A percentile compares a stretch with the other conserved stretches of the same genome.
Evolutionary conservation across 2,113 vertebrate species (phyloP).

Genomic region (Cercopithecus mona): DNA sequence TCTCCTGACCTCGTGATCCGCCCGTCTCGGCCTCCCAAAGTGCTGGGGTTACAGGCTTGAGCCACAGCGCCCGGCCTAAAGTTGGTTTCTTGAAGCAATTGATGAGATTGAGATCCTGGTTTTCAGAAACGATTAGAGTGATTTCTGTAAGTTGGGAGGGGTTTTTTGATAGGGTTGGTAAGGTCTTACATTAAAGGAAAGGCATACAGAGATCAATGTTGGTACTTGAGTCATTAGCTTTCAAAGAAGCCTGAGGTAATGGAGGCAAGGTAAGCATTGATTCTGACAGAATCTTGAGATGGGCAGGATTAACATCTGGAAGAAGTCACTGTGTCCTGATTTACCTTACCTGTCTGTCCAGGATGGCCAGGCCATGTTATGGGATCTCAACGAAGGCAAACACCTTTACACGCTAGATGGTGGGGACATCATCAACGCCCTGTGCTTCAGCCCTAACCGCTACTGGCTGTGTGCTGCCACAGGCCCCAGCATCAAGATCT

Average conservation of each 20-base stretch:
- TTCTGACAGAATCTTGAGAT: not conserved
- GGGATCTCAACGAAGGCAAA: conserved; percentile 98
- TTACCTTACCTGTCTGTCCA: conserved; percentile 51
- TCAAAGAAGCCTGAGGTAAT: not conserved
- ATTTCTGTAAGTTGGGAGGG: not conserved
- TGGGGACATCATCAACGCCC: conserved; percentile 95
- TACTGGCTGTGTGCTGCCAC: conserved; percentile 99
- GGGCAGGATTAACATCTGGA: not conserved
- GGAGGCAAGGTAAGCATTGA: not conserved
- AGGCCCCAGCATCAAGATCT: conserved; percentile 98
- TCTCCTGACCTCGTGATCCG: no score
- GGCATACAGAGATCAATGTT: not conserved
- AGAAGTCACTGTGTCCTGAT: not conserved
- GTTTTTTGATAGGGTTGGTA: not conserved
- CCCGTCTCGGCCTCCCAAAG: no score
- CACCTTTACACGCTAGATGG: conserved; percentile 97
- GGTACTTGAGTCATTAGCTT: not conserved
- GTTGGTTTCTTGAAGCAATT: not conserved
- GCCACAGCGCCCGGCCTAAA: no score
- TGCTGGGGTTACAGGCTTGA: no score
- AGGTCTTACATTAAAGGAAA: not conserved
- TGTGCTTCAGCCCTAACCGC: conserved; percentile 98
- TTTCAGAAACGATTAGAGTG: not conserved
- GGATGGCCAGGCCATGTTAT: conserved; percentile 98
- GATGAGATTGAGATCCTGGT: not conserved